Evolutionary conservation across 1,140 invertebrate species (phyloP).

Genomic region (Trachelipus rathkii): DNA sequence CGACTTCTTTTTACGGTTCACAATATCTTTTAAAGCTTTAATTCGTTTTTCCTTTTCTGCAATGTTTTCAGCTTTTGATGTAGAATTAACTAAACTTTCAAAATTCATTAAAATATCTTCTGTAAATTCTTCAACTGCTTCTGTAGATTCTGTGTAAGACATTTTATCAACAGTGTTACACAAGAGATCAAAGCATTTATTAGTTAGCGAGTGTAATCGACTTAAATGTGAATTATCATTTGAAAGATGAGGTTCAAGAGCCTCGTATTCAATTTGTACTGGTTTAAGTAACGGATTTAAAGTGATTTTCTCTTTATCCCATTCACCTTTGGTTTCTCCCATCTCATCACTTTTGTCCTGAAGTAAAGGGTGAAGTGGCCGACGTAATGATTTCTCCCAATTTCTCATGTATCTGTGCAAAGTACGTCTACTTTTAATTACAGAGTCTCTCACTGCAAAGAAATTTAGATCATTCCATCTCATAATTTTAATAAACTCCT

Average conservation of each 20-base stretch:
- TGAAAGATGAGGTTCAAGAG: conserved; percentile 1
- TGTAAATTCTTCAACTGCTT: conserved; percentile 39
- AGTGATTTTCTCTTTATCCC: conserved; percentile 30
- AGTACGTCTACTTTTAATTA: conserved; percentile 80
- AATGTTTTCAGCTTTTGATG: conserved; percentile 26
- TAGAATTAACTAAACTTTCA: conserved; percentile 32
- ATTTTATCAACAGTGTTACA: conserved; percentile 22
- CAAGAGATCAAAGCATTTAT: conserved; percentile 23
- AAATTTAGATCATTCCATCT: conserved; percentile 93
- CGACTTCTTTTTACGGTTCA: conserved; percentile 33
- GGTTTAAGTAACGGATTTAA: not conserved
- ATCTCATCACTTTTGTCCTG: conserved; percentile 29
- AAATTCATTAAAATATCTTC: conserved; percentile 31
- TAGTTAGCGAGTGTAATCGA: conserved; percentile 18
- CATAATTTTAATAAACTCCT: conserved; percentile 92
- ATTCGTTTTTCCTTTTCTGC: conserved; percentile 29
- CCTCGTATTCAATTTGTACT: not conserved
- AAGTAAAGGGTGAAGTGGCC: conserved; percentile 50
- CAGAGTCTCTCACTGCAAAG: conserved; percentile 82
- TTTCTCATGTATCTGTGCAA: conserved; percentile 81
- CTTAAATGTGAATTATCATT: conserved; percentile 22
- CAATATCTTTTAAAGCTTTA: conserved; percentile 30
- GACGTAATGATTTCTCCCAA: conserved; percentile 57
- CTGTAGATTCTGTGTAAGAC: conserved; percentile 32
- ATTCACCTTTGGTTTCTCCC: conserved; percentile 24